Conservation (phyloP, 92 coral and sea anemone genomes). For the Muricea muricata region DNA sequence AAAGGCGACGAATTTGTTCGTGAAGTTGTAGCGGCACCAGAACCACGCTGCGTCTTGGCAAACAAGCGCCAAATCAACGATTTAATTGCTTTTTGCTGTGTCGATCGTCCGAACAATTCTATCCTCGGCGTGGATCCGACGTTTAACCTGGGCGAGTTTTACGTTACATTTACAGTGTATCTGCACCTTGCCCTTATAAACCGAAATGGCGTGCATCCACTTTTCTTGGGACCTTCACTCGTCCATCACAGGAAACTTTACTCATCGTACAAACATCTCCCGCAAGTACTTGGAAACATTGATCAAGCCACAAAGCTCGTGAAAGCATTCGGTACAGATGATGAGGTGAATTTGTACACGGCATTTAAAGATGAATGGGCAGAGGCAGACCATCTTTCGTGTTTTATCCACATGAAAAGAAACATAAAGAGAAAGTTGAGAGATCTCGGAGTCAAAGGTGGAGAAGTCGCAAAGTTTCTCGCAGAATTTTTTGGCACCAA, state of each 20-base stretch:
- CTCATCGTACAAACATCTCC: constrained; percentile 13
- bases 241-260: constrained; percentile 16
- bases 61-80: too few relatives aligned
- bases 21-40: too few relatives aligned
- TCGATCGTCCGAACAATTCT: too few relatives aligned
- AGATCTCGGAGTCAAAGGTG: neutral
- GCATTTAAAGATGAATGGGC: constrained; percentile 35
- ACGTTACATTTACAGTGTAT: constrained; percentile 34
- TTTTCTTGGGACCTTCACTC: constrained; percentile 48
- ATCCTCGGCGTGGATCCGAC: too few relatives aligned
- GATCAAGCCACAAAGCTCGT: neutral
- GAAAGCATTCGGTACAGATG: constrained; percentile 37
- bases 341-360: neutral
- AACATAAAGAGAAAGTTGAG: neutral
- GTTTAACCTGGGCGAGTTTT: constrained; percentile 44
- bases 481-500: neutral
- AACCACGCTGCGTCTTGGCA: too few relatives aligned
- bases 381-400: neutral
- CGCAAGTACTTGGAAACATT: too few relatives aligned
- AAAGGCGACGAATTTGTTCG: too few relatives aligned
- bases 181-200: constrained; percentile 5
- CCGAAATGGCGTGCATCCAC: neutral
- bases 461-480: neutral
- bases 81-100: too few relatives aligned
- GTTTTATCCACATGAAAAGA: neutral